Percentiles rank a stretch among this genome's conserved stretches.
These are phyloP conservation scores for Argynnis bischoffii DNA, from an alignment of 2,888 invertebrate genomes.

Conservation along the genomic window DNA sequence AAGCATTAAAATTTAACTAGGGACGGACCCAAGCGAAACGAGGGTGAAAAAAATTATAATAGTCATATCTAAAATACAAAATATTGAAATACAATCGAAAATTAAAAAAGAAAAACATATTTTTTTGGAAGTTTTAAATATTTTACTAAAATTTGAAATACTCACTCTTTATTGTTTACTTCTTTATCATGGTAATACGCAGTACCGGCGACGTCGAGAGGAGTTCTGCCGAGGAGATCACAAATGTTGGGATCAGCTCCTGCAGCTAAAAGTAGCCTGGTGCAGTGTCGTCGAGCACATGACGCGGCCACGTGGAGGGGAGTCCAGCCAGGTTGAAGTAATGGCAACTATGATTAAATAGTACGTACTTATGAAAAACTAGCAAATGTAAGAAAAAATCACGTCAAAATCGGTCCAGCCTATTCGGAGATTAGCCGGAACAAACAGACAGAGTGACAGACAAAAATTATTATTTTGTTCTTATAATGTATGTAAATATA, in stretches of 20 bases:
- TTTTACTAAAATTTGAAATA: neutral
- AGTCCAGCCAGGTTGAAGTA: constrained; percentile 80
- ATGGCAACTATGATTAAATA: constrained; percentile 57
- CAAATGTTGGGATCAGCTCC: constrained; percentile 72
- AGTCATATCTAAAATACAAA: too few relatives aligned
- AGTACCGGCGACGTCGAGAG: constrained; percentile 77
- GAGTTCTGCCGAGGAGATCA: constrained; percentile 69
- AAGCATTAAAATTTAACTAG: too few relatives aligned
- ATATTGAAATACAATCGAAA: too few relatives aligned
- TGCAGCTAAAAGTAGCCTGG: constrained; percentile 73
- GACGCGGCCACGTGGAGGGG: constrained; percentile 83
- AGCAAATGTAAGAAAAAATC: neutral
- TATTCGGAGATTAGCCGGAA: too few relatives aligned
- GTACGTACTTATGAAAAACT: too few relatives aligned
- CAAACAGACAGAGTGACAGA: neutral
- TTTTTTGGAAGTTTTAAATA: neutral
- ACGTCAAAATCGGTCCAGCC: too few relatives aligned
- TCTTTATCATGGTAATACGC: constrained; percentile 58
- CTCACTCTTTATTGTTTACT: constrained; percentile 48
- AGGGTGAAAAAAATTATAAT: too few relatives aligned
- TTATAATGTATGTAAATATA: too few relatives aligned
- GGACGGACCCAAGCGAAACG: too few relatives aligned
- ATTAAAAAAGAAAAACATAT: neutral
- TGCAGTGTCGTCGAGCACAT: constrained; percentile 74
- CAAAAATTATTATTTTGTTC: too few relatives aligned